Evolutionary conservation across 2,113 vertebrate species (phyloP), one percentile per base, ranked within the genome.

Genomic region (Ivindomyrus marchei): DNA sequence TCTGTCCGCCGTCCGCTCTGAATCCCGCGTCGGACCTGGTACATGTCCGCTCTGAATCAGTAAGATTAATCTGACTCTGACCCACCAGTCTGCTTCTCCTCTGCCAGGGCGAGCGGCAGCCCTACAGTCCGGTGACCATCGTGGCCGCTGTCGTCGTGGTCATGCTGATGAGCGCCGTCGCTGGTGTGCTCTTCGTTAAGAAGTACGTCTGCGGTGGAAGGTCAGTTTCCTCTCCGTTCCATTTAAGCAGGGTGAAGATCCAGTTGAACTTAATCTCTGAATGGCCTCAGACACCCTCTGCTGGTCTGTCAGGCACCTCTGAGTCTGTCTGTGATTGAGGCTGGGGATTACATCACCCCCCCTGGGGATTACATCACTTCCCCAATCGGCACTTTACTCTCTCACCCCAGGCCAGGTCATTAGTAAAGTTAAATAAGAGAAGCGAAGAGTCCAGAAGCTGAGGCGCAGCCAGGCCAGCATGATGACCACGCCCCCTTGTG

Each of bases 161-260:
- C 91, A 94, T 99, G 89, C 94, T 98, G 87, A 87, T 94, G 86
- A 94, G 95, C 0, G 90, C 93, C 0, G 88, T 96, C 2, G 94
- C 95, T 0, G 97, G 95, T 4, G 95, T 96, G 91, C 94, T 98
- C 90, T 93, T 99, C 70, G 92, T 99, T 89, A 99, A 98, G 96
- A 99, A 97, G 93, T 98, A 98, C 0, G 94, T 99, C 93, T 99
- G 98, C 0, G 98, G 98, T 47, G 98, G 98, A 93, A 96, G 98
- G 98, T 98, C 91, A 95, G 98, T 94, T 4, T 31, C 8, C n/a
- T 62, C 27, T 5, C 62, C 5, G 13, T 1, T 15, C 46, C 13
- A 10, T n/a, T 46, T 85, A 42, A 24, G 19, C n/a, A 66, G 62
- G n/a, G 62, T 27, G 62, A 70, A 31, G 62, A 31, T 13, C n/a